Evolutionary conservation across 1,140 invertebrate species (phyloP).

Genomic region (Brachionus rubens): DNA sequence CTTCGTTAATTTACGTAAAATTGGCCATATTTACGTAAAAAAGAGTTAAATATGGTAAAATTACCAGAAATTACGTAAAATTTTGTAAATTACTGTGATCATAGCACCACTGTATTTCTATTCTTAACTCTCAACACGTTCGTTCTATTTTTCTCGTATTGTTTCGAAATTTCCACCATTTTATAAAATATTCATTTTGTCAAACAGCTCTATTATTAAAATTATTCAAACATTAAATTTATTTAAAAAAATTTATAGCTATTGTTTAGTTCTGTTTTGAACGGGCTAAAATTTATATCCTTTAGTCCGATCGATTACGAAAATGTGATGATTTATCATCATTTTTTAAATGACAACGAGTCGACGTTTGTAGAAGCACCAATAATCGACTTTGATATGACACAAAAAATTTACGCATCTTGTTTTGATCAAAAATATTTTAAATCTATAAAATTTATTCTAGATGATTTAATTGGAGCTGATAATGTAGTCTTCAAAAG

Average conservation of each 20-base stretch:
- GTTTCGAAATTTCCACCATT: no score
- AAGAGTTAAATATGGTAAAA: no score
- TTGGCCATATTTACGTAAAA: no score
- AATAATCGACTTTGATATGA: background rate
- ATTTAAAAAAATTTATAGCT: conserved; percentile 29
- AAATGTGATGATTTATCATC: conserved; percentile 24
- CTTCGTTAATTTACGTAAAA: no score
- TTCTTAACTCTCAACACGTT: no score
- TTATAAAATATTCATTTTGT: no score
- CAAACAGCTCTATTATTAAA: no score
- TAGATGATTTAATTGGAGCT: background rate
- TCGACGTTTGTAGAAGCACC: background rate
- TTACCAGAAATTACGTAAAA: no score
- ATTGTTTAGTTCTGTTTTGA: background rate
- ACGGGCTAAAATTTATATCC: background rate
- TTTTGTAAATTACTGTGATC: no score
- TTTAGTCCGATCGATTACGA: background rate
- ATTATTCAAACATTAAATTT: no score
- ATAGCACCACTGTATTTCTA: no score
- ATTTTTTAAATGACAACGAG: background rate
- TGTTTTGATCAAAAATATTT: conserved; percentile 1
- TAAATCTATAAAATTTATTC: background rate
- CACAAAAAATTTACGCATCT: background rate
- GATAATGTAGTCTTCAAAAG: conserved; percentile 2
- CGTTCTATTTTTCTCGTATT: no score